Base-by-base conservation (phyloP, 2,888 invertebrate genomes). In the Catocala nupta region DNA sequence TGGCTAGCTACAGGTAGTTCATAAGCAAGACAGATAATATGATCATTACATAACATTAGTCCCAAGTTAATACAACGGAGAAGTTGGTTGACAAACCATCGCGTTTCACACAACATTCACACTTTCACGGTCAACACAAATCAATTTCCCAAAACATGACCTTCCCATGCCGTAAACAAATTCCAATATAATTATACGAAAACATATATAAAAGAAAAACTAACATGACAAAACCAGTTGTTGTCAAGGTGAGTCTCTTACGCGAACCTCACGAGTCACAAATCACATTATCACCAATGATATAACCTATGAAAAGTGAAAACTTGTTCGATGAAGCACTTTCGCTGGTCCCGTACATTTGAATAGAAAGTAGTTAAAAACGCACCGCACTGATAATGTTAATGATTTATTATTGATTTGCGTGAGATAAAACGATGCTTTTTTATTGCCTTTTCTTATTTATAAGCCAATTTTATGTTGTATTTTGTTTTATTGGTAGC, bases 341-440 rank as follows among this genome's bases (percentile, higher is more conserved):
- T 90, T 90, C 90, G 86, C 88, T 80, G 85, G 85, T 81, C 81
- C 83, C 83, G 80, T 81, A 78, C 81, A 88, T 90, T 88, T 89
- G 83, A 89, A 88, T 90, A 90, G 90, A 90, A 89, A 89, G 90
- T 82, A 63, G 65, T 70, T 69, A 75, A 73, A 75, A 75, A 68
- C 58, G 56, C 58, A 42, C 48, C 50, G 39, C 25, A 11, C 59
- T 71, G 68, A 70, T 76, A 74, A 67, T 56, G 36, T 48, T 63
- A 63, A 64, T 71, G 73, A 73, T 76, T 73, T 73, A 70, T 66
- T 61, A 65, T 55, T 63, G 68, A 76, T 70, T 70, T 59, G 68
- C 67, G 63, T 73, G 75, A 45, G 75, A 75, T 75, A 65, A 42
- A 59, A 43, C 36, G 54, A 51, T 55, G 61, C 52, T 68, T 48